Base-by-base conservation (phyloP, 2,888 invertebrate genomes). In the Caenorhabditis uteleia region DNA sequence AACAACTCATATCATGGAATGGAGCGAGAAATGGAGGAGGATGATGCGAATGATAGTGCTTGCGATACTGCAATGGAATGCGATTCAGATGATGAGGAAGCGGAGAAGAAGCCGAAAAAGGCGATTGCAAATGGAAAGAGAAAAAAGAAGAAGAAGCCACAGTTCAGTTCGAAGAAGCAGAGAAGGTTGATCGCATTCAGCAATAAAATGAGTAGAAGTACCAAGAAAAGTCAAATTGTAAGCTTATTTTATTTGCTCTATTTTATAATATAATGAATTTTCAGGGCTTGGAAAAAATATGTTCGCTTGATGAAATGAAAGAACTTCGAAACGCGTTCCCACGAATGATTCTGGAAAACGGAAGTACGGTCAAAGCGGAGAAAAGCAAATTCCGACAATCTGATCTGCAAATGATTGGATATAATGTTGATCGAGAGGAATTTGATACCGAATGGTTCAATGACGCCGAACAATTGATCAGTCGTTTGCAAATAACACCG, bases 401-500 rank as follows among this genome's bases (percentile, higher is more conserved):
- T 10, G 68, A 71, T 20, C 36, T 65, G n/a, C 26, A 21, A 14
- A 27, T 71, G 26, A 34, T 71, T 20, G 59, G 57, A 10, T 68
- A 66, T 45, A 68, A 66, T 29, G 45, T 50, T 0, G 59, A 71
- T 23, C 50, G 71, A 3, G 67, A 71, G 36, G 71, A 71, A 16
- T 71, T 66, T 16, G 71, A 71, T 43, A 43, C 42, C 10, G 65
- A 65, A 21, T 62, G 58, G 70, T 62, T 60, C 47, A 66, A 62
- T 34, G 75, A 70, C 14, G 77, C 74, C 2, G 77, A 77, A 39
- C 65, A 68, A 20, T 47, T 77, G 6, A 74, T 77, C 16, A 68
- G 68, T 40, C 53, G 70, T 21, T 59, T 77, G 20, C 45, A 47
- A 2, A 61, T 77, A 16, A 39, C 49, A n/a, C 55, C 57, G 6